Conservation (phyloP, 35 echinoderm and acorn worm species). For the Chiridota heheva region DNA sequence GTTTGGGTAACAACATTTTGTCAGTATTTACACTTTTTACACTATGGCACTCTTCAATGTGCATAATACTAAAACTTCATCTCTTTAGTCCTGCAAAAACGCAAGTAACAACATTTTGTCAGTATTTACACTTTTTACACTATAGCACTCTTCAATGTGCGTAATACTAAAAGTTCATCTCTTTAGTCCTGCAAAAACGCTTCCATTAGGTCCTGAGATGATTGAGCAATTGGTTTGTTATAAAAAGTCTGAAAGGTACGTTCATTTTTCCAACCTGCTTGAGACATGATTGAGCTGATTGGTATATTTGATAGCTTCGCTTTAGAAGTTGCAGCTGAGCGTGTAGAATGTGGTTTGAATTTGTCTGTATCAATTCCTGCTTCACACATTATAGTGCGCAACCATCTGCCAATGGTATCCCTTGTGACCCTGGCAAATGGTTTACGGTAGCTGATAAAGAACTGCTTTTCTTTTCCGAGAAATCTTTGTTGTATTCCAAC, state of each 20-base stretch:
- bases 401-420: conserved; percentile 40
- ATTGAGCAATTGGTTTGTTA: conserved; percentile 1
- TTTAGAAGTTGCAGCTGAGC: conserved; percentile 40
- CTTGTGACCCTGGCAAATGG: neutral
- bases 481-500: neutral
- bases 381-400: neutral
- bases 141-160: too few relatives aligned
- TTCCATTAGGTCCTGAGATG: neutral
- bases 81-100: too few relatives aligned
- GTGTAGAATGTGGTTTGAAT: conserved; percentile 21
- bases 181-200: neutral
- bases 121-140: too few relatives aligned
- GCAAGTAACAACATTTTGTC: too few relatives aligned
- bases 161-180: too few relatives aligned
- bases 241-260: conserved; percentile 27
- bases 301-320: neutral
- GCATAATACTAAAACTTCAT: too few relatives aligned
- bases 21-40: too few relatives aligned
- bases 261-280: conserved; percentile 14
- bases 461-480: neutral
- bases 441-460: conserved; percentile 47
- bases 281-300: neutral
- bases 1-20: too few relatives aligned
- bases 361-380: conserved; percentile 19
- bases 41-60: too few relatives aligned